Evolutionary conservation across 2,888 invertebrate genomes (phyloP).

Genomic region (Scaptomyza reducta): DNA sequence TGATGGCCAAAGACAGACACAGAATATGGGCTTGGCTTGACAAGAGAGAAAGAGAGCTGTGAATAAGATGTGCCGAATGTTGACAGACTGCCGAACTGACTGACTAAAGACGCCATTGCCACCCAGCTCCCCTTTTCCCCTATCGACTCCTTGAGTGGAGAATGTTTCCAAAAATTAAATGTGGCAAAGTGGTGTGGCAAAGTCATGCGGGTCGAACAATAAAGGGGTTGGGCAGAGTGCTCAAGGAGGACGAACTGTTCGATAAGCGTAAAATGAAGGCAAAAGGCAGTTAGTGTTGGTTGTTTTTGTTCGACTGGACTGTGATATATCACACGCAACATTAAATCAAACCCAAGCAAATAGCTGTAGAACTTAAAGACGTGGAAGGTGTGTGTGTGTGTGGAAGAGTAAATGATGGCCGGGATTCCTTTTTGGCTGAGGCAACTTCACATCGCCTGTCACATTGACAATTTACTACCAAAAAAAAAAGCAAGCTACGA

Average conservation of each 20-base stretch:
- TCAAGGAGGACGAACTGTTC: slow-evolving; percentile 39
- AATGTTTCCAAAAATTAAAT: slow-evolving; percentile 64
- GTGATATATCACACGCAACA: slow-evolving; percentile 82
- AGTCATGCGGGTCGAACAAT: slow-evolving; percentile 5
- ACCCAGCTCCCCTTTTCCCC: background rate
- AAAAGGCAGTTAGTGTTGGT: slow-evolving; percentile 43
- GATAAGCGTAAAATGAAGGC: slow-evolving; percentile 75
- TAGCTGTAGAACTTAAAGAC: slow-evolving; percentile 42
- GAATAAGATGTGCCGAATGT: slow-evolving; percentile 77
- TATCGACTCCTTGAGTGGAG: background rate
- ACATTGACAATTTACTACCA: slow-evolving; percentile 82
- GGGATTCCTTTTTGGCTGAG: slow-evolving; percentile 47
- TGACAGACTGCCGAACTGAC: slow-evolving; percentile 64
- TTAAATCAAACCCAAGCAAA: slow-evolving; percentile 78
- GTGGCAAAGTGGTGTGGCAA: slow-evolving; percentile 68
- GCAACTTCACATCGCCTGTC: slow-evolving; percentile 69
- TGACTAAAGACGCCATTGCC: slow-evolving; percentile 49
- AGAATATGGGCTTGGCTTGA: slow-evolving; percentile 46
- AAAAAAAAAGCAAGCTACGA: slow-evolving; percentile 17
- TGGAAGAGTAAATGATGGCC: slow-evolving; percentile 63
- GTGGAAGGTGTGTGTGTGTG: slow-evolving; percentile 39
- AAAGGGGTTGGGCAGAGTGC: slow-evolving; percentile 11
- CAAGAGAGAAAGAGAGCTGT: slow-evolving; percentile 41
- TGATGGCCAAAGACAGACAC: slow-evolving; percentile 65
- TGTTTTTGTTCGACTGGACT: slow-evolving; percentile 47